Percentiles rank a stretch among this genome's conserved stretches.
phyloP scores from a whole-genome alignment of 2,797 vertebrate species.

The Parambassis ranga region DNA sequence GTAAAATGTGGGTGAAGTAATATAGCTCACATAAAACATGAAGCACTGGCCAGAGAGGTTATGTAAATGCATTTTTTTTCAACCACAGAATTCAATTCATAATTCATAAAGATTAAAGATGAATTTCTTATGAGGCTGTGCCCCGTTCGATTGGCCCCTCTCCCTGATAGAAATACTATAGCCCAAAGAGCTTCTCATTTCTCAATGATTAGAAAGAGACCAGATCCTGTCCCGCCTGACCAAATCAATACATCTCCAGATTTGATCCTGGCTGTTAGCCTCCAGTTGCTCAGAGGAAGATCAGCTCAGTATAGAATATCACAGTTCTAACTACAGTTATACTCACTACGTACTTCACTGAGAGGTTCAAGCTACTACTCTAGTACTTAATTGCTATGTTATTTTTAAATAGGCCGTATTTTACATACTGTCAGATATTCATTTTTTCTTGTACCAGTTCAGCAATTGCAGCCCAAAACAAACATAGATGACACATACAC shows the following conservation, averaged over 20 bases:
- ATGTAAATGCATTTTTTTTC: constrained; percentile 69
- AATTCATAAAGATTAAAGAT: constrained; percentile 80
- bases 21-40: constrained; percentile 71
- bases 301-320: constrained; percentile 41
- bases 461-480: no score
- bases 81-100: constrained; percentile 69
- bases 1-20: constrained; percentile 32
- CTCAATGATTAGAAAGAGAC: constrained; percentile 60
- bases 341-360: no score
- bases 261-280: constrained; percentile 51
- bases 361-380: no score
- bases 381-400: not conserved
- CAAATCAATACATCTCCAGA: constrained; percentile 72
- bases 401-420: not conserved
- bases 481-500: no score
- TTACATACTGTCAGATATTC: not conserved
- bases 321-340: not conserved
- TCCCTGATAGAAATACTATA: constrained; percentile 44
- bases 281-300: constrained; percentile 40
- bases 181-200: constrained; percentile 60
- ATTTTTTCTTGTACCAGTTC: not conserved
- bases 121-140: constrained; percentile 67
- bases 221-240: constrained; percentile 57
- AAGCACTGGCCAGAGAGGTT: constrained; percentile 67
- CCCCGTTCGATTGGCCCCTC: constrained; percentile 49